Evolutionary conservation across 2,797 vertebrate species (phyloP).

Genomic region (Holocentrus rufus): DNA sequence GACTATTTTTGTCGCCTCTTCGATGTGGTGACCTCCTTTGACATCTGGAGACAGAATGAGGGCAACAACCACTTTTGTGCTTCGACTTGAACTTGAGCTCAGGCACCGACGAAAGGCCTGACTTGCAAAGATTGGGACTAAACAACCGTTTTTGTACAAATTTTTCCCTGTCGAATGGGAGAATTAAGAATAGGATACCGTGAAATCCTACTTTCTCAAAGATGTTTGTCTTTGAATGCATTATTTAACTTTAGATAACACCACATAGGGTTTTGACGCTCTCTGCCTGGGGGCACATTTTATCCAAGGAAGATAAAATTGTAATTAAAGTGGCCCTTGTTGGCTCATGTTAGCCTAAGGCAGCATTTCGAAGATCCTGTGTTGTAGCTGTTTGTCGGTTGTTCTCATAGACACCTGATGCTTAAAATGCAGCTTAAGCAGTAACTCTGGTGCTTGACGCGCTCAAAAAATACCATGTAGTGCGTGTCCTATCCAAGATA

Average conservation of each 20-base stretch:
- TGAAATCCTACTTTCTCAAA: neutral
- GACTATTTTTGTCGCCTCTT: slow-evolving; percentile 55
- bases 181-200: neutral
- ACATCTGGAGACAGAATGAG: slow-evolving; percentile 73
- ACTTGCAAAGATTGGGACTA: slow-evolving; percentile 1
- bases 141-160: neutral
- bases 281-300: neutral
- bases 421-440: no score
- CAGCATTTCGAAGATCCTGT: no score
- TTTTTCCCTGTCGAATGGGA: neutral
- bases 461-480: no score
- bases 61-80: slow-evolving; percentile 49
- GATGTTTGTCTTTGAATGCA: neutral
- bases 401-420: no score
- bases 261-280: no score
- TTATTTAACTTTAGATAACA: no score
- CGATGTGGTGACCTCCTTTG: slow-evolving; percentile 69
- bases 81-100: slow-evolving; percentile 16
- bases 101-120: slow-evolving; percentile 14
- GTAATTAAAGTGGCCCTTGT: no score
- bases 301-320: no score
- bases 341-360: no score
- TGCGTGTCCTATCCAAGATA: no score
- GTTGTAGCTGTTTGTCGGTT: no score
- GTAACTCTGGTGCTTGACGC: no score